Evolutionary conservation across 2,113 vertebrate genomes (phyloP).

Genomic region (Chiloscyllium plagiosum): DNA sequence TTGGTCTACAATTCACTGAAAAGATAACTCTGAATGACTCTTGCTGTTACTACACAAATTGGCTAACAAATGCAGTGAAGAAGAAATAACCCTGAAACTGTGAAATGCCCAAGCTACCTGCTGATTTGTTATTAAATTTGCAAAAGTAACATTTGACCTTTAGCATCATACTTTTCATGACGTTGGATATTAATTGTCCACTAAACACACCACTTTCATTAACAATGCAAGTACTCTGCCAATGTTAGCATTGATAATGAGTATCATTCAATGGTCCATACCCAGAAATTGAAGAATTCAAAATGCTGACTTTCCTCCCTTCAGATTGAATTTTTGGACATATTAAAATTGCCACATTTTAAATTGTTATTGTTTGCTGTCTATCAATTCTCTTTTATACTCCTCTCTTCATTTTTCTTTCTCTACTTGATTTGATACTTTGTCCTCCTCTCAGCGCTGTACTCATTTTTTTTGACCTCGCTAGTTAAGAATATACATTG

Average conservation of each 20-base stretch:
- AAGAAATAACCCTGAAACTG: neutral
- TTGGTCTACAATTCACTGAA: neutral
- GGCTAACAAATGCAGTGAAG: neutral
- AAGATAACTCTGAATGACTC: neutral
- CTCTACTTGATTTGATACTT: too few relatives aligned
- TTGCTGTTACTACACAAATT: neutral
- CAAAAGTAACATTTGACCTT: too few relatives aligned
- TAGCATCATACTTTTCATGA: neutral
- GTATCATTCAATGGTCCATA: too few relatives aligned
- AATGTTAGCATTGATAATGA: neutral
- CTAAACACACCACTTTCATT: neutral
- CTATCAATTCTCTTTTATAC: neutral
- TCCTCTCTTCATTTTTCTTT: too few relatives aligned
- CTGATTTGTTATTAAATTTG: too few relatives aligned
- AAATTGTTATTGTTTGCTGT: neutral
- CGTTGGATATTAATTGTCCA: neutral
- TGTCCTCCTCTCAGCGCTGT: too few relatives aligned
- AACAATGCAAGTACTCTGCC: neutral
- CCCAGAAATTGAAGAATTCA: too few relatives aligned
- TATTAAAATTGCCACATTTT: neutral
- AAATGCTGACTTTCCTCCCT: too few relatives aligned
- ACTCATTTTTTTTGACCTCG: too few relatives aligned
- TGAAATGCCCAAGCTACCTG: neutral
- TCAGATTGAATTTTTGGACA: neutral
- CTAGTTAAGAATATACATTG: too few relatives aligned